phyloP scores from a whole-genome alignment of 2,797 vertebrate species.

The Thunnus albacares region DNA sequence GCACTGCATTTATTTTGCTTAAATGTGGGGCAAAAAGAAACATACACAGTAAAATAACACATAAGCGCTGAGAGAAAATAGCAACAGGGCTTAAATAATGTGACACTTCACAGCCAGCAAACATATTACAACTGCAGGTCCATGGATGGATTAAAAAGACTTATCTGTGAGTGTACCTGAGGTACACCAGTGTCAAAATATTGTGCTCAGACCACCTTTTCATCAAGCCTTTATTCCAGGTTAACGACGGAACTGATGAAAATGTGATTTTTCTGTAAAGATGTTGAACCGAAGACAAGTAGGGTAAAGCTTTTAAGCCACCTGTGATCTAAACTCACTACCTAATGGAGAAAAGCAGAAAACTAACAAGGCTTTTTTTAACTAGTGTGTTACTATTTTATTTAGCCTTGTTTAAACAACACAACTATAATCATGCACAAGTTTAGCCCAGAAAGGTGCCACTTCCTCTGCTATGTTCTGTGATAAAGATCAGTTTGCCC shows the following conservation, averaged over 20 bases:
- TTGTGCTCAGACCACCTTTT: conserved; percentile 17
- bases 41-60: background rate
- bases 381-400: background rate
- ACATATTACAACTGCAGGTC: background rate
- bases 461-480: background rate
- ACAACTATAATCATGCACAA: background rate
- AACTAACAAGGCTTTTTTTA: background rate
- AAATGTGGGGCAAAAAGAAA: background rate
- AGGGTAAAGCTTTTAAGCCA: background rate
- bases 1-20: conserved; percentile 9
- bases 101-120: background rate
- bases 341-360: background rate
- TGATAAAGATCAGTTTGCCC: background rate
- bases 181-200: background rate
- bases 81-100: background rate
- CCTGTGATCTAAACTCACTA: background rate
- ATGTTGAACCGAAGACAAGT: conserved; percentile 8
- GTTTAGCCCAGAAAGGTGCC: background rate
- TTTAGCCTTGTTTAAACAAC: background rate
- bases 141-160: background rate
- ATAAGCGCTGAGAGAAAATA: background rate
- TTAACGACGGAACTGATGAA: conserved; percentile 6
- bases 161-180: background rate
- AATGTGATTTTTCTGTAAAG: conserved; percentile 25
- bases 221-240: conserved; percentile 11